These are phyloP conservation scores for Andrena haemorrhoa DNA, from an alignment of 2,888 invertebrate species.

Conservation along the genomic window DNA sequence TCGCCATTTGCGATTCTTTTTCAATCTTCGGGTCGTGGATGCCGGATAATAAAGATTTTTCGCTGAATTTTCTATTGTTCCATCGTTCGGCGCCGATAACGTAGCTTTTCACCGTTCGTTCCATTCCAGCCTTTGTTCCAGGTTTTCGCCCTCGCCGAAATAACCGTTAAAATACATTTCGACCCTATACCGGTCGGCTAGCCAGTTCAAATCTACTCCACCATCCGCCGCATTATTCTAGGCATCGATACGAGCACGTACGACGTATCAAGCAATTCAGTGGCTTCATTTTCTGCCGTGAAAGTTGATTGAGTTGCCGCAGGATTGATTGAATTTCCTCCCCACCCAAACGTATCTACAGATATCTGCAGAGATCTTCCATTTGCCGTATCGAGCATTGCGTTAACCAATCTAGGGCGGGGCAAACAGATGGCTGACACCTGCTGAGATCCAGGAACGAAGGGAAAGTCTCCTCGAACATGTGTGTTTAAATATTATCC, in stretches of 20 bases:
- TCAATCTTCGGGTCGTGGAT: background rate
- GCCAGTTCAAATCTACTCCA: slow-evolving; percentile 50
- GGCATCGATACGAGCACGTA: slow-evolving; percentile 7
- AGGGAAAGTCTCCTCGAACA: too few relatives aligned
- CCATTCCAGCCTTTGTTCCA: slow-evolving; percentile 47
- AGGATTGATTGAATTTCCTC: slow-evolving; percentile 64
- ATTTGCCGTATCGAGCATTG: slow-evolving; percentile 23
- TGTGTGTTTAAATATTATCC: too few relatives aligned
- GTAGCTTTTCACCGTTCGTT: slow-evolving; percentile 38
- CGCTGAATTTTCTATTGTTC: slow-evolving; percentile 35
- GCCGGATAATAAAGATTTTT: slow-evolving; percentile 48
- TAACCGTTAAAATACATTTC: slow-evolving; percentile 65
- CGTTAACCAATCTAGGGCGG: background rate
- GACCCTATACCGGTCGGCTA: slow-evolving; percentile 18
- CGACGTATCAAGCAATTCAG: slow-evolving; percentile 62
- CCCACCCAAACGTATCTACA: slow-evolving; percentile 51
- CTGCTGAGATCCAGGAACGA: slow-evolving; percentile 1
- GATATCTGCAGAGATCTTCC: slow-evolving; percentile 50
- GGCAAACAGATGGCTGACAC: slow-evolving; percentile 5
- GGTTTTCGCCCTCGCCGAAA: slow-evolving; percentile 43
- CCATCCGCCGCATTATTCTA: slow-evolving; percentile 53
- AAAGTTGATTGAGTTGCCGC: slow-evolving; percentile 68
- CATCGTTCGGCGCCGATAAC: slow-evolving; percentile 26
- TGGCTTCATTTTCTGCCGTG: slow-evolving; percentile 56
- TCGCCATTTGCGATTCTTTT: background rate